These are phyloP conservation scores for Emys orbicularis DNA, from an alignment of 2,797 vertebrate species.

Conservation along the genomic window DNA sequence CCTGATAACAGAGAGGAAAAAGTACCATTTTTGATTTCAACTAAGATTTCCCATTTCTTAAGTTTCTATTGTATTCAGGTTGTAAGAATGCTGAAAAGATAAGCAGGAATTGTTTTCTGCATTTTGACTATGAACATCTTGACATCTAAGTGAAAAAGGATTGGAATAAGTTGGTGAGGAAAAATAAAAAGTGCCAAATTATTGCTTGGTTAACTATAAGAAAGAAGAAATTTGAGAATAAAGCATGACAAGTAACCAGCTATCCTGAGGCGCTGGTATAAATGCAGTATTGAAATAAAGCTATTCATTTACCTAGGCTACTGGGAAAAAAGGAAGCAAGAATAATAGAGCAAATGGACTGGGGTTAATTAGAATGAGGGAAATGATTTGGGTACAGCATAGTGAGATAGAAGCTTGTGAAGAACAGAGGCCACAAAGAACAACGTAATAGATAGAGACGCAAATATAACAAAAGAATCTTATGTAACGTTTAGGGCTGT, in stretches of 20 bases:
- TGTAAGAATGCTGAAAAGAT: constrained; percentile 17
- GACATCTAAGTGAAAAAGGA: neutral
- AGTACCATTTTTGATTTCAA: neutral
- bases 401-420: constrained; percentile 29
- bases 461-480: neutral
- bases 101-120: neutral
- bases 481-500: constrained; percentile 9
- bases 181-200: constrained; percentile 20
- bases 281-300: constrained; percentile 32
- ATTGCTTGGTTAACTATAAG: constrained; percentile 18
- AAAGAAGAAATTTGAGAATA: constrained; percentile 39
- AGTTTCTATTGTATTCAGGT: neutral
- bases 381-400: constrained; percentile 46
- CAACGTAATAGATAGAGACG: accelerated
- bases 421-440: constrained; percentile 23
- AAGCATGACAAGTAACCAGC: constrained; percentile 11
- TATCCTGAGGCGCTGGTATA: constrained; percentile 14
- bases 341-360: constrained; percentile 11
- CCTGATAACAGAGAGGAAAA: neutral
- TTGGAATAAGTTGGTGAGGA: constrained; percentile 31
- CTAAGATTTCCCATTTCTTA: neutral
- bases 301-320: constrained; percentile 56
- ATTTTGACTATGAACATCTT: constrained; percentile 2
- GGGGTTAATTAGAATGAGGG: constrained; percentile 69
- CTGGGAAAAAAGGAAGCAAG: constrained; percentile 25